A percentile compares a stretch with the other conserved stretches of the same genome.
These are phyloP conservation scores for Chorisops tibialis DNA, from an alignment of 2,888 invertebrate genomes.

Conservation along the genomic window DNA sequence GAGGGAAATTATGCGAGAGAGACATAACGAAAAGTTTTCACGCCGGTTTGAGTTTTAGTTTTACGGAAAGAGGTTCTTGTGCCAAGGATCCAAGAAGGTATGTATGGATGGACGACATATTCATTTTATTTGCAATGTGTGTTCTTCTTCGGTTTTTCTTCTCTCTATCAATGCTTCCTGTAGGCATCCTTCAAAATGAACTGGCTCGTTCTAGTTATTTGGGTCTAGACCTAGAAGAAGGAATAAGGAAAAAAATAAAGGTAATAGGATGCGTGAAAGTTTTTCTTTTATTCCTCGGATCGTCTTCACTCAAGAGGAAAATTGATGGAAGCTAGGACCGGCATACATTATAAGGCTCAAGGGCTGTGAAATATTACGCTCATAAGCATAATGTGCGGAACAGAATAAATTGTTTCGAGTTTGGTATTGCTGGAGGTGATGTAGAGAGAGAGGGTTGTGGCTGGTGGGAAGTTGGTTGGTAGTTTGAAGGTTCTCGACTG, in stretches of 20 bases:
- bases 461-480: too few relatives aligned
- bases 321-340: slow-evolving; percentile 30
- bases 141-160: not conserved
- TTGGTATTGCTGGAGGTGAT: not conserved
- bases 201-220: not conserved
- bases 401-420: slow-evolving; percentile 25
- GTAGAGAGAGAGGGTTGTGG: too few relatives aligned
- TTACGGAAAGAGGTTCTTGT: not conserved
- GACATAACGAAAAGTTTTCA: not conserved
- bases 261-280: slow-evolving; percentile 27
- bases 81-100: not conserved
- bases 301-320: slow-evolving; percentile 24
- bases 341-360: slow-evolving; percentile 32
- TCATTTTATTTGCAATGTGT: slow-evolving; percentile 18
- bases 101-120: slow-evolving; percentile 14
- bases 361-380: slow-evolving; percentile 30
- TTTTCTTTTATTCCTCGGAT: slow-evolving; percentile 3
- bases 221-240: not conserved
- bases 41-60: not conserved
- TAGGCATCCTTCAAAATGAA: not conserved
- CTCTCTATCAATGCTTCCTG: not conserved
- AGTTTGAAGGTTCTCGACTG: too few relatives aligned
- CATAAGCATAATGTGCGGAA: slow-evolving; percentile 28
- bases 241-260: not conserved
- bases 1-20: slow-evolving; percentile 8